A percentile compares a stretch with the other conserved stretches of the same genome.
These are phyloP conservation scores for Drosophila phalerata DNA, from an alignment of 2,888 invertebrate species.

Conservation along the genomic window DNA sequence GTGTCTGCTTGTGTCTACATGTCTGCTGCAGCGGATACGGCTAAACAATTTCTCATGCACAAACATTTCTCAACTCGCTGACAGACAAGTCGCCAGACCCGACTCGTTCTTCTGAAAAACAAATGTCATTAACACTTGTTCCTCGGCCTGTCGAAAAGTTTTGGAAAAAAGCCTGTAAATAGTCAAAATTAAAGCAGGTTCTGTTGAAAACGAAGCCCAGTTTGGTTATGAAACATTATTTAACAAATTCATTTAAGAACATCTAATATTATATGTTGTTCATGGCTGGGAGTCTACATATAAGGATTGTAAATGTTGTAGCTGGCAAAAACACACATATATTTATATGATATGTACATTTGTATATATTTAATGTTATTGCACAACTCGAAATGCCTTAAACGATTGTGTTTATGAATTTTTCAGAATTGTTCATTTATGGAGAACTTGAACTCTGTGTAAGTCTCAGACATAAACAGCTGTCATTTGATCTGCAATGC, in stretches of 20 bases:
- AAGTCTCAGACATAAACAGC: constrained; percentile 18
- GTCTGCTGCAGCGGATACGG: constrained; percentile 69
- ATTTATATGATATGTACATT: neutral
- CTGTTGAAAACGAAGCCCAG: constrained; percentile 9
- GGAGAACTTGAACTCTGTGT: constrained; percentile 40
- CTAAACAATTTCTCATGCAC: constrained; percentile 70
- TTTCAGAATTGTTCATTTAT: constrained; percentile 54
- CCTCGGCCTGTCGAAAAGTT: constrained; percentile 55
- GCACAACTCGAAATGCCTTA: constrained; percentile 25
- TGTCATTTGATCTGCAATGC: constrained; percentile 41
- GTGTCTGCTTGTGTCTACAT: constrained; percentile 60
- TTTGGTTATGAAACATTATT: constrained; percentile 42
- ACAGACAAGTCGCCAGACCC: constrained; percentile 55
- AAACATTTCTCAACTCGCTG: constrained; percentile 74
- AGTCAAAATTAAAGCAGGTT: constrained; percentile 29
- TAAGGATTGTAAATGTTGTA: constrained; percentile 39
- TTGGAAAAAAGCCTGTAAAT: constrained; percentile 33
- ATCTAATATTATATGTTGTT: constrained; percentile 6
- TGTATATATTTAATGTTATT: constrained; percentile 4
- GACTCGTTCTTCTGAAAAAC: constrained; percentile 48
- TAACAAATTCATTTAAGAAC: constrained; percentile 27
- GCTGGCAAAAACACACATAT: neutral
- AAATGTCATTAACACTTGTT: constrained; percentile 79
- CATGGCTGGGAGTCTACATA: constrained; percentile 24
- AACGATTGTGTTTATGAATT: constrained; percentile 33